Evolutionary conservation across 2,888 invertebrate genomes (phyloP).

Genomic region (Stratiomys singularior): DNA sequence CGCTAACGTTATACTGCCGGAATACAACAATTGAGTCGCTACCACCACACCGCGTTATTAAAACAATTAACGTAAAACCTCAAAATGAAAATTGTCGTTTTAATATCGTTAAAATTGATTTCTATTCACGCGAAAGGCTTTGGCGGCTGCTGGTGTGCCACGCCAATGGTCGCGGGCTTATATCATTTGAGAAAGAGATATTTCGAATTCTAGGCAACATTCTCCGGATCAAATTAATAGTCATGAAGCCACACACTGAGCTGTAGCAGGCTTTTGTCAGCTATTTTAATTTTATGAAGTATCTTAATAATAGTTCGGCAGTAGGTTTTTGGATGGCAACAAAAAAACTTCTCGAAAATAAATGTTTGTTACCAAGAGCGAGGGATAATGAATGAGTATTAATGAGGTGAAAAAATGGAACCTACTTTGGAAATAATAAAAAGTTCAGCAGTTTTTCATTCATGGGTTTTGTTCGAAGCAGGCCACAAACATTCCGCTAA

Average conservation of each 20-base stretch:
- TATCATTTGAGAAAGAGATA: slow-evolving; percentile 10
- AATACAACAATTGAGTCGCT: slow-evolving; percentile 10
- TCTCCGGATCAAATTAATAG: neutral
- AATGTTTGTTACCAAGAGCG: too few relatives aligned
- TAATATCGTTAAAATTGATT: slow-evolving; percentile 46
- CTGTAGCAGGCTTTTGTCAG: neutral
- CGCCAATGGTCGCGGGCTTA: neutral
- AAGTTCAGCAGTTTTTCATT: too few relatives aligned
- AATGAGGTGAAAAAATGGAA: too few relatives aligned
- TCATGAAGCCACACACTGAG: neutral
- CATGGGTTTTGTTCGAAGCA: too few relatives aligned
- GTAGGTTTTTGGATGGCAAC: too few relatives aligned
- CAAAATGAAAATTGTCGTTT: slow-evolving; percentile 46
- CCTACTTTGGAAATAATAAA: too few relatives aligned
- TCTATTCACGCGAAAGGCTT: slow-evolving; percentile 33
- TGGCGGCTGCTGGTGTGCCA: neutral
- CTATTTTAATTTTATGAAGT: neutral
- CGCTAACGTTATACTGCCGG: slow-evolving; percentile 9
- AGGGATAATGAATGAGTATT: too few relatives aligned
- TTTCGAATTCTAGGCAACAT: slow-evolving; percentile 10
- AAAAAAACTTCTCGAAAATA: too few relatives aligned
- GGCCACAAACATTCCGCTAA: too few relatives aligned
- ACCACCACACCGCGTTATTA: slow-evolving; percentile 35
- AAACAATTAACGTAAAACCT: slow-evolving; percentile 45
- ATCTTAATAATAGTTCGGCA: too few relatives aligned